phyloP scores from a whole-genome alignment of 2,113 vertebrate species.

The Hepsetus odoe region DNA sequence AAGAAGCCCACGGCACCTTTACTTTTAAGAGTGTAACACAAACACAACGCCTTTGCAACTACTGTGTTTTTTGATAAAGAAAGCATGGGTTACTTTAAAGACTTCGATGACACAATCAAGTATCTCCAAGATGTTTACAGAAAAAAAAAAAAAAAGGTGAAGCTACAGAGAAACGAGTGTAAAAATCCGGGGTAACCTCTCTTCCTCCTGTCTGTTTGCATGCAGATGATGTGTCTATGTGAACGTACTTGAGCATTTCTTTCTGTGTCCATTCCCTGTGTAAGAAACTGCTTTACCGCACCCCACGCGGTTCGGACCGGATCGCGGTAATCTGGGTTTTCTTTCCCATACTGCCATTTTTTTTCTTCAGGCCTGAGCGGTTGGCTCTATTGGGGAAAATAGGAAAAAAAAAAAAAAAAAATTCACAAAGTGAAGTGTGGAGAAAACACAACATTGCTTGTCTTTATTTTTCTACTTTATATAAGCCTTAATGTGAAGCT shows the following conservation, averaged over 20 bases:
- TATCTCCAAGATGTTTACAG: slow-evolving; percentile 77
- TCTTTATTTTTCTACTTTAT: slow-evolving; percentile 86
- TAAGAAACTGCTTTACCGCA: slow-evolving; percentile 66
- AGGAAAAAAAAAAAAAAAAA: slow-evolving; percentile 59
- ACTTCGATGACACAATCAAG: slow-evolving; percentile 69
- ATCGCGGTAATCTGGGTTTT: slow-evolving; percentile 56
- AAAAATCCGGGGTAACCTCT: slow-evolving; percentile 71
- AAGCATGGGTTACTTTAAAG: slow-evolving; percentile 50
- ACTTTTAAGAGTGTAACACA: not conserved
- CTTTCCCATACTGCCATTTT: slow-evolving; percentile 74
- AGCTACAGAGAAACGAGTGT: slow-evolving; percentile 67
- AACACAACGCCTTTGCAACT: slow-evolving; percentile 36
- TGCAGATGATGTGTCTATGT: slow-evolving; percentile 81
- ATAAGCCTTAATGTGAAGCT: slow-evolving; percentile 86
- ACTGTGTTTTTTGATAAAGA: slow-evolving; percentile 30
- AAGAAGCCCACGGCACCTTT: not conserved
- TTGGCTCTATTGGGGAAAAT: slow-evolving; percentile 59
- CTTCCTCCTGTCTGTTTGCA: slow-evolving; percentile 80
- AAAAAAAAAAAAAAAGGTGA: slow-evolving; percentile 32
- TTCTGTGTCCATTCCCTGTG: slow-evolving; percentile 76
- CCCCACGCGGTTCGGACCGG: slow-evolving; percentile 57
- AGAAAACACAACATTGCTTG: slow-evolving; percentile 76
- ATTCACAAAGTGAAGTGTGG: slow-evolving; percentile 64
- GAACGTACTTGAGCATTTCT: slow-evolving; percentile 75
- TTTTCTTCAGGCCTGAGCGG: slow-evolving; percentile 60